Evolutionary conservation across 2,113 vertebrate species (phyloP), one percentile per base, ranked within the genome.

Genomic region (Sphyrna mokarran): DNA sequence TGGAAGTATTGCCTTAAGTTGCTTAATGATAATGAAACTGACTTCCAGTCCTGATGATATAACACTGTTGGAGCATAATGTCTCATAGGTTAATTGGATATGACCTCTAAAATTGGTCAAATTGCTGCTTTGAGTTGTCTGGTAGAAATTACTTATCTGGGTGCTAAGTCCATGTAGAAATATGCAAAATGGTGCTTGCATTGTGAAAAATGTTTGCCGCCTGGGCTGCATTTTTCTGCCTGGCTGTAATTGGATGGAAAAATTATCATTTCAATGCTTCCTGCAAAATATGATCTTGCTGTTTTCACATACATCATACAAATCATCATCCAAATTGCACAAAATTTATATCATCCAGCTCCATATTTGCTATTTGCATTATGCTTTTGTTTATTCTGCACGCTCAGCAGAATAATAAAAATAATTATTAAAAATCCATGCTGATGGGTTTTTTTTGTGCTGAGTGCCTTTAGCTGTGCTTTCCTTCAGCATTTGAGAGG

Each of bases 231-330:
- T 48, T 72, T 48, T 72, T 72, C 69, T 72, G 23, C 40, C 22
- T 72, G 40, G 69, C 94, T 48, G 26, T 94, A 94, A 70, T 94
- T 94, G 20, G 68, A 3, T 1, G 23, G 68, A 76, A 54, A 72
- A 43, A 72, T 76, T 70, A 48, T 95, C 26, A 48, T 26, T 70
- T 22, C 43, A 48, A 29, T 48, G 48, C 8, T 72, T 69, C 43
- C 94, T 72, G 43, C 94, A 76, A 37, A 72, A 95, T 48, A 76
- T 54, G 23, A 95, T 72, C 40, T 95, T 95, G 54, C 23, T 69
- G 68, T 48, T 94, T 69, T 63, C 37, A 43, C 10, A 70, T 43
- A 29, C 22, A 91, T 63, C 29, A n/a, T 91, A 72, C 40, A 29
- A 29, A 72, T 89, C 66, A 68, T 87, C 48, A 54, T 48, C 48